Percentiles rank a stretch among this genome's conserved stretches.
These are phyloP conservation scores for Spicauda simplicius DNA, from an alignment of 2,888 invertebrate species.

Conservation along the genomic window DNA sequence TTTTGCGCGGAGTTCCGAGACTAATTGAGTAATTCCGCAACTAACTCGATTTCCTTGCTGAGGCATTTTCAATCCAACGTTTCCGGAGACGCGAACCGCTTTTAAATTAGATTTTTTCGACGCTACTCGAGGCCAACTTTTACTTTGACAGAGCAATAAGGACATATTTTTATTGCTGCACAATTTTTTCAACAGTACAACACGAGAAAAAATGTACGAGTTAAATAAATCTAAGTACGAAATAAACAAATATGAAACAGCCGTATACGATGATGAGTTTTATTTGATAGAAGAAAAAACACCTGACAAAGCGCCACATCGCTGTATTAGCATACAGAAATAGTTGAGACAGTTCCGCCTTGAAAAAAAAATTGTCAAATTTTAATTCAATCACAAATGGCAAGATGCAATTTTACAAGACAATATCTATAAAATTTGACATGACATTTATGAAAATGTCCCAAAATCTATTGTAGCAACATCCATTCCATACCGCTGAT, in stretches of 20 bases:
- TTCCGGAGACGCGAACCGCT: slow-evolving; percentile 41
- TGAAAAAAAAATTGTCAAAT: no score
- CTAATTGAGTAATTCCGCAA: slow-evolving; percentile 55
- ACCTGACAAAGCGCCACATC: no score
- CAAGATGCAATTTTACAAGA: no score
- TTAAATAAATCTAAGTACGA: background rate
- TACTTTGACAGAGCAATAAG: slow-evolving; percentile 21
- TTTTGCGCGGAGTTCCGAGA: slow-evolving; percentile 28
- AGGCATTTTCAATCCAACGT: slow-evolving; percentile 50
- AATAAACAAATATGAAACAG: no score
- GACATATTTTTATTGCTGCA: slow-evolving; percentile 12
- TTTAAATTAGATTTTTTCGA: slow-evolving; percentile 49
- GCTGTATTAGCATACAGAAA: no score
- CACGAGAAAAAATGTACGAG: background rate
- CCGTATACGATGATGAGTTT: no score
- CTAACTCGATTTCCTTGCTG: slow-evolving; percentile 53
- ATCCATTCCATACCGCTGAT: slow-evolving; percentile 6
- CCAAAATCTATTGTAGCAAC: slow-evolving; percentile 10
- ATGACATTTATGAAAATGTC: slow-evolving; percentile 11
- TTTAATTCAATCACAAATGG: no score
- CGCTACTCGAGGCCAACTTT: slow-evolving; percentile 39
- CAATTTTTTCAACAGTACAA: background rate
- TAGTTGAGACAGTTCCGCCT: no score
- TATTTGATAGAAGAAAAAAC: no score
- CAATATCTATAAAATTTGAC: background rate